A percentile compares a stretch with the other conserved stretches of the same genome.
Evolutionary conservation across 1,140 invertebrate genomes (phyloP).

Genomic region (Nomia melanderi): DNA sequence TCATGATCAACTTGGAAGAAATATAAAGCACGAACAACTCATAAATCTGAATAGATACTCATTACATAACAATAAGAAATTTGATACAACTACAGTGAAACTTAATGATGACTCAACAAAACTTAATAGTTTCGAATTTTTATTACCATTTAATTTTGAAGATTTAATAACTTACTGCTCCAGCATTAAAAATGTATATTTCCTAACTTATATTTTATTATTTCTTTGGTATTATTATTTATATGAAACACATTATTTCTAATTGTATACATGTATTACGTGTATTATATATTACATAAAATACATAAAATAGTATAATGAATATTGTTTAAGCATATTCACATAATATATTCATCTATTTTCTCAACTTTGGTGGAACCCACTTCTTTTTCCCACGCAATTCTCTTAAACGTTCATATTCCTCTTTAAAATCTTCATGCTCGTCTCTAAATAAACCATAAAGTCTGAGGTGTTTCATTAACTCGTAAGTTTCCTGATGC

Average conservation of each 20-base stretch:
- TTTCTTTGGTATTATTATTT: constrained; percentile 15
- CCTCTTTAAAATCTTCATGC: constrained; percentile 95
- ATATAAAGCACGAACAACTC: background rate
- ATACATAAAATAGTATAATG: background rate
- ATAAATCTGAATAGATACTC: background rate
- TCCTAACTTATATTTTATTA: background rate
- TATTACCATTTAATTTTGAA: constrained; percentile 32
- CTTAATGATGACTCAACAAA: background rate
- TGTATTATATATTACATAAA: constrained; percentile 14
- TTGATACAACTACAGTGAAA: background rate
- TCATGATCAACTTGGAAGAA: background rate
- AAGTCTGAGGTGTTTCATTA: constrained; percentile 87
- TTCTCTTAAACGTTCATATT: constrained; percentile 89
- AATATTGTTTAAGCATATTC: background rate
- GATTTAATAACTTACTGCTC: constrained; percentile 11
- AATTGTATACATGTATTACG: background rate
- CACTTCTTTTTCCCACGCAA: constrained; percentile 87
- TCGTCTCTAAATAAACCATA: constrained; percentile 94
- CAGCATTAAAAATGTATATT: background rate
- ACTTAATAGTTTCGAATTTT: constrained; percentile 16
- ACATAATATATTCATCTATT: constrained; percentile 19
- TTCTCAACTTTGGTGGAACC: constrained; percentile 30
- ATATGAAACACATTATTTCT: background rate
- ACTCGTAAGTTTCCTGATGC: constrained; percentile 86
- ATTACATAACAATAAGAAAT: background rate